Evolutionary conservation across 2,888 invertebrate genomes (phyloP).

Genomic region (Eristalinus aeneus): DNA sequence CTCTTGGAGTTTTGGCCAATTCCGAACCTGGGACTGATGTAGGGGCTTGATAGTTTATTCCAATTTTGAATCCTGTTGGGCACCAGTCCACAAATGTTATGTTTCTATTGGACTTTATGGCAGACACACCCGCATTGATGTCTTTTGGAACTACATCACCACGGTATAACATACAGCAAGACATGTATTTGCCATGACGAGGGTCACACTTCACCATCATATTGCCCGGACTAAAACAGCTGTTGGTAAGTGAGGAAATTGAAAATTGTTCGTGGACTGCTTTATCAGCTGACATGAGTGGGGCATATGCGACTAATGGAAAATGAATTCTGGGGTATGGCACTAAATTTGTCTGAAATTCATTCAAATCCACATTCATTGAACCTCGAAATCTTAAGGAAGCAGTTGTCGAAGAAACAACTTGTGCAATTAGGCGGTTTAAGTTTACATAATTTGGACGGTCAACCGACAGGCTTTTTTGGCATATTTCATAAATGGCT

Average conservation of each 20-base stretch:
- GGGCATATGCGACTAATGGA: slow-evolving; percentile 79
- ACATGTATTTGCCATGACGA: slow-evolving; percentile 93
- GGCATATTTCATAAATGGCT: slow-evolving; percentile 96
- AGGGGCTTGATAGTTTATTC: slow-evolving; percentile 92
- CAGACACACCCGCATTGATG: slow-evolving; percentile 91
- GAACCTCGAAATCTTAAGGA: slow-evolving; percentile 94
- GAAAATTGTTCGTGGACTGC: slow-evolving; percentile 78
- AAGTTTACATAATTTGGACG: slow-evolving; percentile 86
- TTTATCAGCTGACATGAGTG: slow-evolving; percentile 75
- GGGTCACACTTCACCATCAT: slow-evolving; percentile 96
- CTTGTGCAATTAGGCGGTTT: slow-evolving; percentile 87
- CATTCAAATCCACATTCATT: slow-evolving; percentile 92
- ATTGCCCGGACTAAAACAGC: slow-evolving; percentile 92
- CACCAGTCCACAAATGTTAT: slow-evolving; percentile 98
- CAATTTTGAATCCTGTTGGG: slow-evolving; percentile 95
- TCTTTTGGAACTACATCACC: slow-evolving; percentile 96
- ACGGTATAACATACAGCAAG: slow-evolving; percentile 91
- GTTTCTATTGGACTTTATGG: slow-evolving; percentile 87
- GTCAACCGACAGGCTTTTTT: slow-evolving; percentile 89
- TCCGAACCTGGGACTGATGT: slow-evolving; percentile 89
- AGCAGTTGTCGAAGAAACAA: slow-evolving; percentile 93
- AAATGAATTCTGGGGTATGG: slow-evolving; percentile 95
- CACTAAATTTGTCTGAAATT: slow-evolving; percentile 95
- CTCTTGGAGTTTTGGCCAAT: slow-evolving; percentile 90
- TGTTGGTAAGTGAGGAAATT: slow-evolving; percentile 90